A percentile compares a stretch with the other conserved stretches of the same genome.
Conservation (phyloP, 2,888 invertebrate genomes). For the Tachina fera region DNA sequence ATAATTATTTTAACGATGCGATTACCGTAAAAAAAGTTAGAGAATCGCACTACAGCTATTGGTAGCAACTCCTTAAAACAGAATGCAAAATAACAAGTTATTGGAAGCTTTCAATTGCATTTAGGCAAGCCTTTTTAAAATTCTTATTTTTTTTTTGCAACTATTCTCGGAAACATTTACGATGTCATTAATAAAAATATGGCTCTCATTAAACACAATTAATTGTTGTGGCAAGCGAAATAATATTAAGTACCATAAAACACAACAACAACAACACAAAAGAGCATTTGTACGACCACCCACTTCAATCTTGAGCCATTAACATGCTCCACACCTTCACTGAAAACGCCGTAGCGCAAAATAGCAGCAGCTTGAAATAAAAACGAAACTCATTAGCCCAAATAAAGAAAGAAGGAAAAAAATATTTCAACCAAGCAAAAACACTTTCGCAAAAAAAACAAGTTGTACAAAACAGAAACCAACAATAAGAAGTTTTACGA, state of each 20-base stretch:
- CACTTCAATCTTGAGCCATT: conserved; percentile 43
- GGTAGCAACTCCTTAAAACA: too few species aligned
- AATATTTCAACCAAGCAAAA: conserved; percentile 43
- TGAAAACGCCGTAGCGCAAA: conserved; percentile 19
- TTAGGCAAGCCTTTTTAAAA: too few species aligned
- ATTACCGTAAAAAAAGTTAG: too few species aligned
- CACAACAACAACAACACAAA: not conserved
- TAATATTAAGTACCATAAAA: not conserved
- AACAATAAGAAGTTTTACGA: conserved; percentile 11
- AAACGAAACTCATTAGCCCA: conserved; percentile 62
- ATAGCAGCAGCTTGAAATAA: conserved; percentile 30
- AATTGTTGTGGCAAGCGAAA: conserved; percentile 16
- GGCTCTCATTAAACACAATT: conserved; percentile 42
- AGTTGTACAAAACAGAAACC: not conserved
- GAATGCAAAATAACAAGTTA: too few species aligned
- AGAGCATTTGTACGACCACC: conserved; percentile 44
- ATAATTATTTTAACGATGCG: too few species aligned
- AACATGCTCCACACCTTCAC: conserved; percentile 50
- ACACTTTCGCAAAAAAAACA: conserved; percentile 22
- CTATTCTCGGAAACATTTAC: conserved; percentile 32
- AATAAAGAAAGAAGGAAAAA: conserved; percentile 20
- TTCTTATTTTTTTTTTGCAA: too few species aligned
- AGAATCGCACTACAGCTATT: too few species aligned
- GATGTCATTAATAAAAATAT: conserved; percentile 29
- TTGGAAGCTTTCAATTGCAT: too few species aligned